Evolutionary conservation across 2,888 invertebrate genomes (phyloP), one percentile per base, ranked within the genome.

Genomic region (Noctua fimbriata): DNA sequence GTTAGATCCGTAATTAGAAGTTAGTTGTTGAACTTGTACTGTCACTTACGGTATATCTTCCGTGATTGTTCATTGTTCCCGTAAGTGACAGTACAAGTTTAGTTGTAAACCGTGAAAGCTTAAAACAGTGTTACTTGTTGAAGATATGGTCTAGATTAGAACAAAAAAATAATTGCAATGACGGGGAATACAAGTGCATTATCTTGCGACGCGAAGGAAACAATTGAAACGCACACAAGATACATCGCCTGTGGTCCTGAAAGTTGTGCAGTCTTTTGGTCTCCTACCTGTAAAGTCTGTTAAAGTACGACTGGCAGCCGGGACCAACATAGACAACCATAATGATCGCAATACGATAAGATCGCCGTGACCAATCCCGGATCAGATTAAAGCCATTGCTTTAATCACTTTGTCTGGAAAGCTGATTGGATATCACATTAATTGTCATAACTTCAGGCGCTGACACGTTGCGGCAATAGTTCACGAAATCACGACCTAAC

Each of bases 361-460:
- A 72, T 41, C 49, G 21, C 76, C 44, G 16, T 65, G 63, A 76
- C 76, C 28, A 80, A 82, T 71, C 58, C 6, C 52, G 7, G 36
- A 70, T 28, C 21, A 67, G 58, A 69, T 82, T 84, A 84, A 55
- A 82, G 58, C 2, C 47, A 71, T 58, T 52, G 44, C 81, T 44
- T 65, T 69, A 84, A 84, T 84, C 69, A 82, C 82, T 76, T 80
- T 79, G 78, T 81, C 81, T 52, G 14, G 65, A 47, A 73, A 72
- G 44, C 74, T 81, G 69, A 82, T 69, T 70, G 69, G 73, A 67
- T 67, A 70, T 74, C 65, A 67, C 44, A 60, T 69, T 79, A 79
- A 65, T 69, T 69, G 71, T 77, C 76, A 77, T 63, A 73, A 73
- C 47, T 77, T 36, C 18, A 78, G 32, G 28, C 69, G 77, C 66